Conservation (phyloP, 2,888 invertebrate species). For the Escarpia spicata region DNA sequence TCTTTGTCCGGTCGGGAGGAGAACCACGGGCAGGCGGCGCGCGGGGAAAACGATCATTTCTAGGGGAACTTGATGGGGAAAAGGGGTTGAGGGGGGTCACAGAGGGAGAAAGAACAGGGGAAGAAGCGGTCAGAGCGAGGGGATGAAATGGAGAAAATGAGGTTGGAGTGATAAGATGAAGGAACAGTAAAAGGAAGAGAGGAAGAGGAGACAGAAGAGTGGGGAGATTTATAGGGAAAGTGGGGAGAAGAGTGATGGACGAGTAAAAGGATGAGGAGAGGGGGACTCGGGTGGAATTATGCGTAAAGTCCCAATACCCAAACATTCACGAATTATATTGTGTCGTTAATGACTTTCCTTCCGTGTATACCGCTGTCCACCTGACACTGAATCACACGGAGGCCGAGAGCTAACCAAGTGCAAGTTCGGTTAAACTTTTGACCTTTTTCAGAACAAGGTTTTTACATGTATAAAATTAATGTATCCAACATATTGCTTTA, state of each 20-base stretch:
- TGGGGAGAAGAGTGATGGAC: not conserved
- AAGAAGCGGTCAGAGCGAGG: not conserved
- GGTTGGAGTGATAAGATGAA: not conserved
- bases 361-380: no score
- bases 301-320: no score
- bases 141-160: not conserved
- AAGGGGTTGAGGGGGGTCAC: not conserved
- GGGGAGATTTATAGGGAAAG: not conserved
- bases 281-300: not conserved
- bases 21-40: not conserved
- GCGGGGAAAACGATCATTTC: not conserved
- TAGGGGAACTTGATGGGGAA: not conserved
- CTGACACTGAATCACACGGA: no score
- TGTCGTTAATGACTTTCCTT: no score
- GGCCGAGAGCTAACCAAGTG: no score
- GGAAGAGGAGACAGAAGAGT: not conserved
- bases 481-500: no score
- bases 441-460: no score
- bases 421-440: no score
- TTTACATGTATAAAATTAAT: no score
- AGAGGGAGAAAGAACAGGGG: not conserved
- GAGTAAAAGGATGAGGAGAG: not conserved
- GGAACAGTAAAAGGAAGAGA: not conserved
- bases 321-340: no score
- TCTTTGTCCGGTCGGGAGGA: not conserved